Conservation (phyloP, 2,888 invertebrate species). For the Adelphocoris suturalis region DNA sequence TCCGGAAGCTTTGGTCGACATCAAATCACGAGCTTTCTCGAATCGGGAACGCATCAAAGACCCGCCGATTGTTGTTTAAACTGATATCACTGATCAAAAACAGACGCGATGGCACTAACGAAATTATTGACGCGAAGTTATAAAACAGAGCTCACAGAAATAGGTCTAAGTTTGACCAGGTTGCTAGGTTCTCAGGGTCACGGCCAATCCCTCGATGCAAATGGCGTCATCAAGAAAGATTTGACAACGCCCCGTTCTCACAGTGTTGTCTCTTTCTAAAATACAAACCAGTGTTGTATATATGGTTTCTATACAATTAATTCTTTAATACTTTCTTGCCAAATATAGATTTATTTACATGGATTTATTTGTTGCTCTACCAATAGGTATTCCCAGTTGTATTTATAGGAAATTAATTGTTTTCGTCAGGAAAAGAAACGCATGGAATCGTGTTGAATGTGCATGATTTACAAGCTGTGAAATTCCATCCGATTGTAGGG, state of each 20-base stretch:
- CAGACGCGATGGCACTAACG: background rate
- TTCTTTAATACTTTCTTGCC: too few relatives aligned
- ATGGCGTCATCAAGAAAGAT: background rate
- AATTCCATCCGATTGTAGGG: too few relatives aligned
- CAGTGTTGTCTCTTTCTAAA: background rate
- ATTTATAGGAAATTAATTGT: too few relatives aligned
- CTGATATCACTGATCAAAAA: background rate
- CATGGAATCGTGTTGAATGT: too few relatives aligned
- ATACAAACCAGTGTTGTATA: background rate
- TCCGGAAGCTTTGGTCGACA: background rate
- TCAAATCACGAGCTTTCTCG: background rate
- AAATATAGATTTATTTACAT: too few relatives aligned
- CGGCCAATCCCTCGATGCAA: background rate
- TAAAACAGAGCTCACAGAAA: background rate
- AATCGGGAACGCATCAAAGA: background rate
- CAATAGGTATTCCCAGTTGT: too few relatives aligned
- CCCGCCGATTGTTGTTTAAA: background rate
- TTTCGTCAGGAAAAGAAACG: too few relatives aligned
- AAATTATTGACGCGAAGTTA: background rate
- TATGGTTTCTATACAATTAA: too few relatives aligned
- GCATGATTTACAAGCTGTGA: too few relatives aligned
- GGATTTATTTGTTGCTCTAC: too few relatives aligned
- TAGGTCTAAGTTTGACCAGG: too few relatives aligned
- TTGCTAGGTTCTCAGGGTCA: too few relatives aligned
- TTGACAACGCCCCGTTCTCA: background rate